phyloP scores from a whole-genome alignment of 2,888 invertebrate genomes.

The Stramonita haemastoma region DNA sequence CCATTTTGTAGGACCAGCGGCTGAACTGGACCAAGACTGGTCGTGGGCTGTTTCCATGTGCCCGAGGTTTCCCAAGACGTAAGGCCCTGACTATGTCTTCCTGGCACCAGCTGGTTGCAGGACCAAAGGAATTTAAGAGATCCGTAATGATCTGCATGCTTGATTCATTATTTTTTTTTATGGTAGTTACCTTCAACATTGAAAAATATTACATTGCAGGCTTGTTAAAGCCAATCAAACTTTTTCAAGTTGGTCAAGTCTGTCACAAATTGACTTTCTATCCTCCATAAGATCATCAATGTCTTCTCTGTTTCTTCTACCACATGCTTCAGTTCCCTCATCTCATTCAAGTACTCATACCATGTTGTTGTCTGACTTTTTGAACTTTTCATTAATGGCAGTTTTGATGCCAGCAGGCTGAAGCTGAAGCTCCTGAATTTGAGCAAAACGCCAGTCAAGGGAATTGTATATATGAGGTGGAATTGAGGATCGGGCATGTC shows the following conservation, averaged over 20 bases:
- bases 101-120: too few relatives aligned
- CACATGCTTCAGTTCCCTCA: not conserved
- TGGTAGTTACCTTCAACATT: too few relatives aligned
- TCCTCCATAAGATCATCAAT: not conserved
- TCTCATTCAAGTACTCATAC: not conserved
- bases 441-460: not conserved
- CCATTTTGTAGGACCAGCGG: constrained; percentile 4
- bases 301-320: not conserved
- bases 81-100: too few relatives aligned
- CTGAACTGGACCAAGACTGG: not conserved
- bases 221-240: not conserved
- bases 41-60: not conserved
- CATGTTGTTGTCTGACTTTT: not conserved
- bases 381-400: not conserved
- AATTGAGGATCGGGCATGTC: too few relatives aligned
- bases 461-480: not conserved
- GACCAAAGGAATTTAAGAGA: too few relatives aligned
- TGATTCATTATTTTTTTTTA: too few relatives aligned
- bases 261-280: not conserved
- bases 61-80: not conserved
- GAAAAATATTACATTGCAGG: too few relatives aligned
- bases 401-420: too few relatives aligned
- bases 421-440: not conserved
- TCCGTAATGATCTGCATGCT: too few relatives aligned
- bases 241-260: not conserved